Conservation (phyloP, 2,797 vertebrate genomes). For the Macropus fuliginosus region DNA sequence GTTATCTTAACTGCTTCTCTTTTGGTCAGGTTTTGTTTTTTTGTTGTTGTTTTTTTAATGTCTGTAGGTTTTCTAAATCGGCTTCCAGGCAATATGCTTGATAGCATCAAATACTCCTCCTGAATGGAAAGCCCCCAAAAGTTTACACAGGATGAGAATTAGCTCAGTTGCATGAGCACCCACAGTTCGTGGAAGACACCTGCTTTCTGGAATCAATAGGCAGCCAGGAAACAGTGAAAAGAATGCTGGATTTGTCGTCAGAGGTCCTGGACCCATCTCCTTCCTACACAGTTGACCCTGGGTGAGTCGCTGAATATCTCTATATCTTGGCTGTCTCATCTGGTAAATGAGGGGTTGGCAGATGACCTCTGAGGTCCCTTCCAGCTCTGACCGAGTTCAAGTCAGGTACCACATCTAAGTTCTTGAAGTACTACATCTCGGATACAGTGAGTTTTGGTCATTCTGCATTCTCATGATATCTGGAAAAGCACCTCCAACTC, state of each 20-base stretch:
- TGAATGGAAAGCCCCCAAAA: conserved; percentile 36
- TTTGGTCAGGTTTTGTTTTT: not conserved
- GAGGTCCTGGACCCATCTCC: not conserved
- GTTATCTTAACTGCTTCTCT: not conserved
- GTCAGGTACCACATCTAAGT: not conserved
- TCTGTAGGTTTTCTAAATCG: not conserved
- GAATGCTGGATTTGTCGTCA: not conserved
- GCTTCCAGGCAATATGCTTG: conserved; percentile 1
- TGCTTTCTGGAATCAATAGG: conserved; percentile 9
- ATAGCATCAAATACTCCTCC: conserved; percentile 7
- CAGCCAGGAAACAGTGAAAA: not conserved
- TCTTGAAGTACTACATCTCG: not conserved
- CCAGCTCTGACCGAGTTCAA: not conserved
- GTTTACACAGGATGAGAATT: not conserved
- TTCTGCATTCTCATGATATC: not conserved
- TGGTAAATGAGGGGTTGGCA: not conserved
- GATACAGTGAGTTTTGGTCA: not conserved
- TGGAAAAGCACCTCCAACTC: not conserved
- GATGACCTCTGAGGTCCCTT: not conserved
- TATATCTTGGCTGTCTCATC: not conserved
- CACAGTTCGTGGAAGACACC: not conserved
- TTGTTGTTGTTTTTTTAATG: not conserved
- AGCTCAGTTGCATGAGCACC: not conserved
- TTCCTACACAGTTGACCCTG: not conserved
- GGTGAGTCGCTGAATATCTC: not conserved